Evolutionary conservation across 2,888 invertebrate species (phyloP).

Genomic region (Alentia gelatinosa): DNA sequence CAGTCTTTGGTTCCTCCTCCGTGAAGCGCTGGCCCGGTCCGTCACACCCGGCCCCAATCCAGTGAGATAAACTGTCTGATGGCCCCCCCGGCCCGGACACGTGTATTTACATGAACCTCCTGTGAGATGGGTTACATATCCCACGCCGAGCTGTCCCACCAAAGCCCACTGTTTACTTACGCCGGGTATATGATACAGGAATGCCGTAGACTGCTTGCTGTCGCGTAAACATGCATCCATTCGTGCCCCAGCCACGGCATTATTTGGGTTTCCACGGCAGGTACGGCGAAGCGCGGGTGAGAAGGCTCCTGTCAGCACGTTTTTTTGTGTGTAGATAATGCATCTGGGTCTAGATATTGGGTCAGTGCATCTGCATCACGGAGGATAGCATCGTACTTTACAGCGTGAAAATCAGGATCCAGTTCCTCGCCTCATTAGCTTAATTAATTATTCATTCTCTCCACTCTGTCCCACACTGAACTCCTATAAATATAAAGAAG

Average conservation of each 20-base stretch:
- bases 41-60: background rate
- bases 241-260: background rate
- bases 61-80: background rate
- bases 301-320: background rate
- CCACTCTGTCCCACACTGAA: no score
- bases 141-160: background rate
- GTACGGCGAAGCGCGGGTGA: background rate
- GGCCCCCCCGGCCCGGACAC: background rate
- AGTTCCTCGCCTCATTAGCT: no score
- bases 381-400: no score
- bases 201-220: background rate
- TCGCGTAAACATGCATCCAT: slow-evolving; percentile 7
- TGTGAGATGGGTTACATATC: background rate
- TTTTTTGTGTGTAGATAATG: background rate
- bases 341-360: background rate
- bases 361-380: no score
- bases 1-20: background rate
- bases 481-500: no score
- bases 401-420: no score
- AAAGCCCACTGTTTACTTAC: slow-evolving; percentile 1
- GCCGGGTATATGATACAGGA: background rate
- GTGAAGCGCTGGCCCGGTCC: background rate
- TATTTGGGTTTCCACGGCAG: background rate
- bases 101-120: slow-evolving; percentile 33
- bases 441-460: no score